Conservation (phyloP, 1,140 invertebrate genomes). For the Drosophila mojavensis region DNA sequence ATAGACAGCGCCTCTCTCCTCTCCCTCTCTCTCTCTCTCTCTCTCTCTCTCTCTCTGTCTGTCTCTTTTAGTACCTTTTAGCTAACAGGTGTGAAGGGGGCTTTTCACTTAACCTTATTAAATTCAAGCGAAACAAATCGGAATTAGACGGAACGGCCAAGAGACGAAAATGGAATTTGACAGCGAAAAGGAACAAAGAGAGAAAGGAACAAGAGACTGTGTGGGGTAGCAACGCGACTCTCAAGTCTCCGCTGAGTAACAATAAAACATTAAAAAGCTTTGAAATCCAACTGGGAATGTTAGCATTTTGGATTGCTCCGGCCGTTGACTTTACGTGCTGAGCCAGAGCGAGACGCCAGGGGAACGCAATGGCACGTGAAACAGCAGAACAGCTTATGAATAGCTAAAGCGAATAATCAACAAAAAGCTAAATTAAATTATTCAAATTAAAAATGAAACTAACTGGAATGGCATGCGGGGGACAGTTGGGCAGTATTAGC, state of each 20-base stretch:
- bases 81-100: conserved; percentile 41
- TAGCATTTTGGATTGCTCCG: conserved; percentile 30
- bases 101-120: conserved; percentile 70
- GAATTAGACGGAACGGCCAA: not conserved
- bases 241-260: not conserved
- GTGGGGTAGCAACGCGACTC: not conserved
- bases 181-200: conserved; percentile 28
- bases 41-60: no score
- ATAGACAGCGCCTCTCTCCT: no score
- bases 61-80: no score
- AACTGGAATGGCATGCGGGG: no score
- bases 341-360: conserved; percentile 11
- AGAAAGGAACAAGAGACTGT: not conserved
- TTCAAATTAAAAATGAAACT: not conserved
- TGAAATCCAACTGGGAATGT: conserved; percentile 37
- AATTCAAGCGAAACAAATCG: conserved; percentile 48
- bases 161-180: conserved; percentile 61
- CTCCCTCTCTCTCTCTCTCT: no score
- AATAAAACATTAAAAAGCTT: conserved; percentile 1
- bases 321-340: conserved; percentile 29
- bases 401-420: conserved; percentile 4
- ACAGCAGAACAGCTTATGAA: not conserved
- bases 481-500: no score
- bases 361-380: conserved; percentile 11
- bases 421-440: conserved; percentile 1